phyloP scores from a whole-genome alignment of 1,140 invertebrate genomes.

The Lethrus apterus region DNA sequence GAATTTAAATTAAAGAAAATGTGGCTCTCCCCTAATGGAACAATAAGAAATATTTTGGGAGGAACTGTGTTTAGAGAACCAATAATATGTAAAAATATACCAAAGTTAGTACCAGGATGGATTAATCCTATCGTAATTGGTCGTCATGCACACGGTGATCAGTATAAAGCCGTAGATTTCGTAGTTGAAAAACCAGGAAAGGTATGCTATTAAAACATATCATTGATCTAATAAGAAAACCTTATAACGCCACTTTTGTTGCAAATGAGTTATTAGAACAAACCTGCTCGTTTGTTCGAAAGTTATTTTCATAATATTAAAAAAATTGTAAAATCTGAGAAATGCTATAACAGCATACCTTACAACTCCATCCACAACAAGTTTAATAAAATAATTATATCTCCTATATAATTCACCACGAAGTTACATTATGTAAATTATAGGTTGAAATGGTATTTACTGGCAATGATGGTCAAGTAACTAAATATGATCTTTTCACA shows the following conservation, averaged over 20 bases:
- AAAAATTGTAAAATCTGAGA: too few species aligned
- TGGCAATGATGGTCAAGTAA: constrained; percentile 47
- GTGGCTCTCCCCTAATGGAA: constrained; percentile 89
- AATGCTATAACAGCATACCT: too few species aligned
- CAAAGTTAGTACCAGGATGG: constrained; percentile 81
- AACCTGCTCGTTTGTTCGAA: too few species aligned
- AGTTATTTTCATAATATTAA: too few species aligned
- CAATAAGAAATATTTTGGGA: constrained; percentile 84
- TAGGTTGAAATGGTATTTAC: constrained; percentile 65
- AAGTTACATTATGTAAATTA: too few species aligned
- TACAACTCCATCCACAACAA: too few species aligned
- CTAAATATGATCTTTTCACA: constrained; percentile 55
- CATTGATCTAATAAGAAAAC: too few species aligned
- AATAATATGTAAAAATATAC: constrained; percentile 83
- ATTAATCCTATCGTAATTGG: constrained; percentile 75
- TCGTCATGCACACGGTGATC: constrained; percentile 84
- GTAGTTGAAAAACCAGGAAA: constrained; percentile 65
- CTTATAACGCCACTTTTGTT: too few species aligned
- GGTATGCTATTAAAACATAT: constrained; percentile 35
- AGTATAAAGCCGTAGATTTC: constrained; percentile 84
- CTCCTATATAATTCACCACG: not conserved
- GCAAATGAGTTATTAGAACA: too few species aligned
- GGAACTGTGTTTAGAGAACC: constrained; percentile 88
- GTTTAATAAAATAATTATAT: constrained; percentile 1
- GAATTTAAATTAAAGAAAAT: constrained; percentile 91